These are phyloP conservation scores for Toxotes jaculatrix DNA, from an alignment of 2,113 vertebrate genomes.

Conservation along the genomic window DNA sequence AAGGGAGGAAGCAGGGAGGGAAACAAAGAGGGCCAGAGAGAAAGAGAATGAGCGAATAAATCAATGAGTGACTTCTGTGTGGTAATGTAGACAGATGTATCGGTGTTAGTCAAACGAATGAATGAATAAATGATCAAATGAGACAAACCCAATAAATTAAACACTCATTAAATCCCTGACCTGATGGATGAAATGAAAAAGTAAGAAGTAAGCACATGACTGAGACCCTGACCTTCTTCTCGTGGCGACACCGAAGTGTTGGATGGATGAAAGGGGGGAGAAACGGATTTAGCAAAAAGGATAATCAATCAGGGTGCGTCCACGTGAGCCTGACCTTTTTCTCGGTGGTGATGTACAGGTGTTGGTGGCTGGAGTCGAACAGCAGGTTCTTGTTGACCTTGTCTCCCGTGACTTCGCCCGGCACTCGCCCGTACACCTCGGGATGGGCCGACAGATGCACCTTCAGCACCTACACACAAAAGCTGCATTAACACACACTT, in stretches of 20 bases:
- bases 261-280: constrained; percentile 15
- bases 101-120: constrained; percentile 1
- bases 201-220: constrained; percentile 8
- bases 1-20: constrained; percentile 1
- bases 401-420: constrained; percentile 83
- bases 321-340: constrained; percentile 86
- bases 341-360: constrained; percentile 92
- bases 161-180: constrained; percentile 29
- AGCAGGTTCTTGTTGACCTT: constrained; percentile 91
- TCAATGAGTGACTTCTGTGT: constrained; percentile 58
- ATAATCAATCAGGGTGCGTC: constrained; percentile 47
- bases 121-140: constrained; percentile 71
- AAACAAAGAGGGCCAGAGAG: constrained; percentile 27
- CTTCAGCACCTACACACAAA: constrained; percentile 78
- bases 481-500: neutral
- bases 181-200: constrained; percentile 45
- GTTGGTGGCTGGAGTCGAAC: constrained; percentile 84
- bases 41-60: constrained; percentile 47
- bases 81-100: constrained; percentile 68
- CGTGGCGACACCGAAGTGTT: neutral
- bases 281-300: constrained; percentile 35
- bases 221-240: constrained; percentile 43
- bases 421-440: constrained; percentile 84
- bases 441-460: constrained; percentile 83
- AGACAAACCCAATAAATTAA: constrained; percentile 49